These are phyloP conservation scores for Gambusia affinis DNA, from an alignment of 2,113 vertebrate species.

Conservation along the genomic window DNA sequence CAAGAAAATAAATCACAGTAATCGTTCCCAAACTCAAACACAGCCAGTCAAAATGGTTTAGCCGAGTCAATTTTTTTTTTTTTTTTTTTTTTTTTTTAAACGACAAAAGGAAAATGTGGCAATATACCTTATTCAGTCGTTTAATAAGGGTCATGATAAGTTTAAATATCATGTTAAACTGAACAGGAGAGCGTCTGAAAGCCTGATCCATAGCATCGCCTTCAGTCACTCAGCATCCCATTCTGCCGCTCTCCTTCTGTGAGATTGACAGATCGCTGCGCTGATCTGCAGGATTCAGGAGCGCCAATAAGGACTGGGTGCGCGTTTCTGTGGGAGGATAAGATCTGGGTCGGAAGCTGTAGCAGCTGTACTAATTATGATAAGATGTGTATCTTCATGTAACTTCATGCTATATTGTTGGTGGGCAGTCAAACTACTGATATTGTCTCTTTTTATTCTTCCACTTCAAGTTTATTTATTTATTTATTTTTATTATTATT, in stretches of 20 bases:
- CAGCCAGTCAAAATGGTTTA: neutral
- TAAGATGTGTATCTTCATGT: neutral
- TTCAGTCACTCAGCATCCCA: conserved; percentile 72
- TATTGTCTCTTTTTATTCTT: no score
- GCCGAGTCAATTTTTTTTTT: neutral
- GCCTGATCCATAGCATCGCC: conserved; percentile 75
- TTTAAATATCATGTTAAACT: conserved; percentile 52
- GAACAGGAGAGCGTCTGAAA: conserved; percentile 27
- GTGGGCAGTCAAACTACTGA: neutral
- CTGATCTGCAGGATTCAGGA: conserved; percentile 19
- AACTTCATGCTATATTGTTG: neutral
- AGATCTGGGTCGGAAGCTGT: conserved; percentile 27
- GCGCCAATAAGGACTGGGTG: conserved; percentile 58
- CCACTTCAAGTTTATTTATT: no score
- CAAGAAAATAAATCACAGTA: conserved; percentile 17
- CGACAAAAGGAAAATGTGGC: conserved; percentile 11
- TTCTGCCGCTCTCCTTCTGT: conserved; percentile 6
- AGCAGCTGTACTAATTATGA: neutral
- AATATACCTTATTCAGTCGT: conserved; percentile 54
- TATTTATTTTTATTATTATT: accelerated
- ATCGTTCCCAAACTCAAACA: neutral
- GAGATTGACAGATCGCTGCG: conserved; percentile 65
- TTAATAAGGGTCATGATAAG: conserved; percentile 20
- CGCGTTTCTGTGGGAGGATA: conserved; percentile 48
- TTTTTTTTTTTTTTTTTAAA: no score